phyloP scores from a whole-genome alignment of 2,888 invertebrate genomes.

The Tridacna crocea region DNA sequence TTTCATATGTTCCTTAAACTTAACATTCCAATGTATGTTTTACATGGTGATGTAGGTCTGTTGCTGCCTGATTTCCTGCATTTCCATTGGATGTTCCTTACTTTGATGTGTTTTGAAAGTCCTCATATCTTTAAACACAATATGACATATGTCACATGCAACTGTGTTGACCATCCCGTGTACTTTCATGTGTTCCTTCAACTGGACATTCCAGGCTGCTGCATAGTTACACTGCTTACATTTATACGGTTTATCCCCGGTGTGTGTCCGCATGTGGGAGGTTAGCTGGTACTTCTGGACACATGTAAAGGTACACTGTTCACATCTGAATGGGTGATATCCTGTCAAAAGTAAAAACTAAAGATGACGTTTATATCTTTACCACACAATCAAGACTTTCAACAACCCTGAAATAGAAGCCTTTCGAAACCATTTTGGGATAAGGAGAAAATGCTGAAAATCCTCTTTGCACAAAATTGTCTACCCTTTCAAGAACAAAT shows the following conservation, averaged over 20 bases:
- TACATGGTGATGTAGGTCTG: background rate
- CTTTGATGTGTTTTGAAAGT: conserved; percentile 43
- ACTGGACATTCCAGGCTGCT: conserved; percentile 65
- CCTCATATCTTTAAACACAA: conserved; percentile 52
- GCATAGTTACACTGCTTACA: conserved; percentile 61
- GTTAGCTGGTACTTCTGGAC: conserved; percentile 59
- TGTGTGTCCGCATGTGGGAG: conserved; percentile 63
- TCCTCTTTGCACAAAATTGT: too few relatives aligned
- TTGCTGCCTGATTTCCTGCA: background rate
- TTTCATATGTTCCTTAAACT: too few relatives aligned
- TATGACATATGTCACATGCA: conserved; percentile 45
- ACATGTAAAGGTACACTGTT: conserved; percentile 58
- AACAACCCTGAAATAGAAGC: too few relatives aligned
- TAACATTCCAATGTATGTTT: too few relatives aligned
- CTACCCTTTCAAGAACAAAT: background rate
- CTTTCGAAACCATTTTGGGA: background rate
- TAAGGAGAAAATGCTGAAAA: background rate
- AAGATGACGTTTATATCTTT: background rate
- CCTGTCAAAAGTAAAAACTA: conserved; percentile 40
- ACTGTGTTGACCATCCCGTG: conserved; percentile 39
- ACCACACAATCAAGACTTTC: too few relatives aligned
- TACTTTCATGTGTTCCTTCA: conserved; percentile 58
- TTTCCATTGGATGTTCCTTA: conserved; percentile 37
- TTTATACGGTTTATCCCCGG: conserved; percentile 62
- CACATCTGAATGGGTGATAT: conserved; percentile 55